Evolutionary conservation across 1,140 invertebrate genomes (phyloP).

Genomic region (Habropoda laboriosa): DNA sequence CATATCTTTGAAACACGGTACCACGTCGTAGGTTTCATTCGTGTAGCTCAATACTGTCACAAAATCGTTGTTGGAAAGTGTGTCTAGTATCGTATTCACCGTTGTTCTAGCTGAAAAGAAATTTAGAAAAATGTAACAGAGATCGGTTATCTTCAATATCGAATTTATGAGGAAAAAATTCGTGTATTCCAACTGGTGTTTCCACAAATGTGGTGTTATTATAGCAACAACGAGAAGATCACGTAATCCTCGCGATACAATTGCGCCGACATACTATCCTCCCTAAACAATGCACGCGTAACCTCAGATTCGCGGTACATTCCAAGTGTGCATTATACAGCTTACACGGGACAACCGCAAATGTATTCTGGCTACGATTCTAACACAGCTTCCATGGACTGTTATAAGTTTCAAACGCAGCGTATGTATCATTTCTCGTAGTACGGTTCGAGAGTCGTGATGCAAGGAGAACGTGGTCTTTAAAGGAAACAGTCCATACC

Average conservation of each 20-base stretch:
- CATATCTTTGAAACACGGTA: conserved; percentile 91
- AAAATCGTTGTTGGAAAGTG: conserved; percentile 98
- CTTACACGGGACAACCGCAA: conserved; percentile 20
- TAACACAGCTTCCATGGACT: neutral
- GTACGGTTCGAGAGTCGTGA: neutral
- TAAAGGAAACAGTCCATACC: neutral
- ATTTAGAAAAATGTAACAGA: neutral
- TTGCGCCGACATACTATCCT: neutral
- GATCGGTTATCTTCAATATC: neutral
- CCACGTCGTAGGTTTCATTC: conserved; percentile 85
- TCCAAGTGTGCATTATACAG: conserved; percentile 25
- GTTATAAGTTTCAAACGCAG: neutral
- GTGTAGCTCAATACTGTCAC: conserved; percentile 95
- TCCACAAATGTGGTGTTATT: neutral
- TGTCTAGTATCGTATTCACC: conserved; percentile 93
- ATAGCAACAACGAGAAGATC: neutral
- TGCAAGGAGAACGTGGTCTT: neutral
- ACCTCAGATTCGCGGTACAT: conserved; percentile 18
- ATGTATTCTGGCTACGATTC: neutral
- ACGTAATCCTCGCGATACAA: neutral
- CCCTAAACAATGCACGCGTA: conserved; percentile 17
- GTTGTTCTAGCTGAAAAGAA: conserved; percentile 85
- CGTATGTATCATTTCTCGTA: neutral
- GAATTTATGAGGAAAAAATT: neutral
- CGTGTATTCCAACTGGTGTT: neutral